Conservation (phyloP, 2,888 invertebrate genomes). For the Magallana nippona region DNA sequence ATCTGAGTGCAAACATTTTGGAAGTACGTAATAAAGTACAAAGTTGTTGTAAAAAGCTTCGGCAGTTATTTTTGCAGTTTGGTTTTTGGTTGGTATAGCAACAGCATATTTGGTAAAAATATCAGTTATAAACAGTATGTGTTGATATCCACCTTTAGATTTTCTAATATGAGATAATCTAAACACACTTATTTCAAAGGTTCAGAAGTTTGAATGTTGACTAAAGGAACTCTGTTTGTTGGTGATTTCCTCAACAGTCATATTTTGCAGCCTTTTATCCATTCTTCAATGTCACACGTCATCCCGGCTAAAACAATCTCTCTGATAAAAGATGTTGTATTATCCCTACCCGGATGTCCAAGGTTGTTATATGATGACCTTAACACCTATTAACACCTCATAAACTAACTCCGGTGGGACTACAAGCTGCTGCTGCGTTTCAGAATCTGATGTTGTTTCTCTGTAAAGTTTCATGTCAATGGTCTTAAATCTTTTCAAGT, state of each 20-base stretch:
- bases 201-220: slow-evolving; percentile 31
- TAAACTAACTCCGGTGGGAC: not conserved
- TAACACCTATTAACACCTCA: not conserved
- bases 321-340: slow-evolving; percentile 13
- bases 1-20: slow-evolving; percentile 37
- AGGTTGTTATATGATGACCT: slow-evolving; percentile 2
- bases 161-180: slow-evolving; percentile 34
- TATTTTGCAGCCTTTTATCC: slow-evolving; percentile 27
- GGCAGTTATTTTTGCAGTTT: slow-evolving; percentile 31
- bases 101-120: slow-evolving; percentile 39
- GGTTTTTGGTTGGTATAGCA: slow-evolving; percentile 29
- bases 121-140: slow-evolving; percentile 35
- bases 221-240: slow-evolving; percentile 22
- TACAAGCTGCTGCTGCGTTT: not conserved
- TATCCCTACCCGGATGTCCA: slow-evolving; percentile 38
- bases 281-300: slow-evolving; percentile 24
- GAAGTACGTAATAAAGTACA: slow-evolving; percentile 36
- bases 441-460: not conserved
- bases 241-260: slow-evolving; percentile 28
- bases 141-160: slow-evolving; percentile 33
- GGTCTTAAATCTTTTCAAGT: slow-evolving; percentile 4
- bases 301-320: slow-evolving; percentile 25
- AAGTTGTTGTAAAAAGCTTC: slow-evolving; percentile 34
- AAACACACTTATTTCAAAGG: slow-evolving; percentile 33
- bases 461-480: not conserved